Evolutionary conservation across 2,113 vertebrate species (phyloP).

Genomic region (Perca flavescens): DNA sequence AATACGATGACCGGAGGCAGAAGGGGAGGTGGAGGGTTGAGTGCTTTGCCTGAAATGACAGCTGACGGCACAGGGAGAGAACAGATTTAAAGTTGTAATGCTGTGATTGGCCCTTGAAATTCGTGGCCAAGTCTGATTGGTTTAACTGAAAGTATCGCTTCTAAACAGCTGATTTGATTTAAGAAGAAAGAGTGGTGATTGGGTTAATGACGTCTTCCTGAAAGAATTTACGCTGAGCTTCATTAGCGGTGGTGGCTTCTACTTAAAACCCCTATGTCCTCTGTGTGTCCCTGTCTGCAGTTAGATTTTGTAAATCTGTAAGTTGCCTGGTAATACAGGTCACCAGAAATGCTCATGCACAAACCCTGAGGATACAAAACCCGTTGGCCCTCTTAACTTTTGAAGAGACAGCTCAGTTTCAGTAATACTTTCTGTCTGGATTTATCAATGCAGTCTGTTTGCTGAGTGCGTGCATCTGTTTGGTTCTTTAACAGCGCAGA

Average conservation of each 20-base stretch:
- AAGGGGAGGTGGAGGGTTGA: too few species aligned
- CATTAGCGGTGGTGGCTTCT: neutral
- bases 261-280: constrained; percentile 19
- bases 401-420: constrained; percentile 25
- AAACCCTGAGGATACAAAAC: constrained; percentile 53
- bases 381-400: constrained; percentile 34
- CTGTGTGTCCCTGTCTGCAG: constrained; percentile 19
- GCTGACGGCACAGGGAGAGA: too few species aligned
- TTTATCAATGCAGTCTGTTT: neutral
- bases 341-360: constrained; percentile 34
- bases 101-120: too few species aligned
- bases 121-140: too few species aligned
- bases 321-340: constrained; percentile 52
- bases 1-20: too few species aligned
- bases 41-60: too few species aligned
- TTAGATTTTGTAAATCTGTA: constrained; percentile 12
- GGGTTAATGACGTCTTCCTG: too few species aligned
- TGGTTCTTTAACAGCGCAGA: neutral
- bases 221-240: too few species aligned
- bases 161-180: too few species aligned
- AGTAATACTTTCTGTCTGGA: neutral
- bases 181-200: too few species aligned
- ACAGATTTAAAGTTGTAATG: too few species aligned
- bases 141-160: too few species aligned
- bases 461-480: neutral